phyloP scores from a whole-genome alignment of 1,140 invertebrate genomes.

The Cataglyphis hispanica region DNA sequence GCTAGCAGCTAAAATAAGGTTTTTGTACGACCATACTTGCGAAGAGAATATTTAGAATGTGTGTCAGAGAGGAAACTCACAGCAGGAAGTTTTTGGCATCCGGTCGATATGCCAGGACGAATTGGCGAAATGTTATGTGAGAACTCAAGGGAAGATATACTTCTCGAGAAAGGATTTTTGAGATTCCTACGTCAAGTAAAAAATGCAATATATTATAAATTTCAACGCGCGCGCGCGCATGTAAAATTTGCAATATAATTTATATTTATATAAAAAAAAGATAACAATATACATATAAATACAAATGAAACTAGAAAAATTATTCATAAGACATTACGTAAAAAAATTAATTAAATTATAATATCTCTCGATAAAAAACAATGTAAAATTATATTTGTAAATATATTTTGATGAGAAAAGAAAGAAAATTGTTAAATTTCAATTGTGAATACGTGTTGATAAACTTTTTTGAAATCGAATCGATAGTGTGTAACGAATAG shows the following conservation, averaged over 20 bases:
- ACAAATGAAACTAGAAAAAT: not conserved
- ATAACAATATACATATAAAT: not conserved
- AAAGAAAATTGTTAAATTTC: not conserved
- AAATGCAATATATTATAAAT: not conserved
- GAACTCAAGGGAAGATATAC: slow-evolving; percentile 3
- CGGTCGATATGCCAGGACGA: slow-evolving; percentile 15
- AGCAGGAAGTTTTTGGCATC: slow-evolving; percentile 19
- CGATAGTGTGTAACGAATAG: slow-evolving; percentile 11
- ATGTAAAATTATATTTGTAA: not conserved
- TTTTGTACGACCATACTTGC: not conserved
- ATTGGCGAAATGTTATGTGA: slow-evolving; percentile 16
- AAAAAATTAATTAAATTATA: not conserved
- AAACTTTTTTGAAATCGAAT: slow-evolving; percentile 43
- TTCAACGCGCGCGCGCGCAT: not conserved
- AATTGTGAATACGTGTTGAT: slow-evolving; percentile 5
- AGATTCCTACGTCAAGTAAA: not conserved
- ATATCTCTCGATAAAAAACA: not conserved
- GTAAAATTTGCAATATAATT: not conserved
- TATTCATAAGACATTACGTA: not conserved
- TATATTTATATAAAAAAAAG: not conserved
- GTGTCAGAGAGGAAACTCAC: slow-evolving; percentile 12
- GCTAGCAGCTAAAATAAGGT: not conserved
- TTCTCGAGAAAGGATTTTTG: slow-evolving; percentile 9
- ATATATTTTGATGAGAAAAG: not conserved
- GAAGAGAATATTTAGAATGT: slow-evolving; percentile 8